Base-by-base conservation (phyloP, 1,140 invertebrate genomes). In the Microplitis demolitor region DNA sequence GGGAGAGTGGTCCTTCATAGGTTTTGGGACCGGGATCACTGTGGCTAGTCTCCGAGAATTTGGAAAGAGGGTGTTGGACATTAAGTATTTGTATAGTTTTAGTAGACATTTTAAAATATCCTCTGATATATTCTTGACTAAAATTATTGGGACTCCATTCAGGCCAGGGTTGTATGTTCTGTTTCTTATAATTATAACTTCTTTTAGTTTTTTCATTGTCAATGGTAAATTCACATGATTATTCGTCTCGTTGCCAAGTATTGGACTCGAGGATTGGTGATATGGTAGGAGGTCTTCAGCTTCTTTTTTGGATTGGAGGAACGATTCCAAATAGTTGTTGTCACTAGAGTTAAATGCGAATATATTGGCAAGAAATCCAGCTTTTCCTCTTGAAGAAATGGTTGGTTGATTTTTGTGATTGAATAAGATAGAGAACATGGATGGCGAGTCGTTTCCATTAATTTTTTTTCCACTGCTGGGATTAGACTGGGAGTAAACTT, bases 1-100 rank as follows among this genome's bases (percentile, higher is more conserved):
- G 79, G 78, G 9, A 53, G n/a, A n/a, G n/a, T n/a, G n/a, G n/a
- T n/a, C n/a, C n/a, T n/a, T n/a, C n/a, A n/a, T n/a, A n/a, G n/a
- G n/a, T n/a, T 87, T 85, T 1, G 62, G 74, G 1, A 86, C 76
- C 8, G 78, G 73, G 4, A 83, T 79, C 2, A 84, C 74, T 45
- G 67, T 78, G 1, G 82, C 76, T 11, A 54, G 11, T 74, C 80
- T 85, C 78, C 81, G 84, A 34, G 63, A 31, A 1, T 37, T 24
- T 11, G 79, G 83, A 58, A 81, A 85, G 6, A 76, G 13, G 34
- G 70, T 51, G 0, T 78, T 54, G 35, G 53, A 33, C 24, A 80
- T 66, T 9, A 79, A 77, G 14, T 71, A 58, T 63, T 84, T 84
- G 67, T 77, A 78, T 4, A 84, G 72, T 14, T 75, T 56, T 0